Base-by-base conservation (phyloP, 1,140 invertebrate genomes). In the Phocides pigmalion region DNA sequence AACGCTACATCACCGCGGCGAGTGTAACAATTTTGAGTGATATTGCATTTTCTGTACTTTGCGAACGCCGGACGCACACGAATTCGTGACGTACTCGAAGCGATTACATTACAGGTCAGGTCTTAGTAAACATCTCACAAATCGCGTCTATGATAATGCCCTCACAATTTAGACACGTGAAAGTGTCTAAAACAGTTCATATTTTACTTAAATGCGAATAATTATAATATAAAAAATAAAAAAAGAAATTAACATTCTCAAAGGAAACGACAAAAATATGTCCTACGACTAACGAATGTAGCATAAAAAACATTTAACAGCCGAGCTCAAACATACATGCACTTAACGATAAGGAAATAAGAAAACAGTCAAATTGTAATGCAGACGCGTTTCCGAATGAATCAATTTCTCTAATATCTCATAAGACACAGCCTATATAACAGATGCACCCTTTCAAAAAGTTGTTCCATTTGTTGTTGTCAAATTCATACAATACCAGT, bases 391-490 rank as follows among this genome's bases (percentile, higher is more conserved):
- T 51, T 12, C 42, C 44, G 28, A 72, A 41, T 28, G 17, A 62
- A 72, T 62, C 11, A 63, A 22, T 65, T 49, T 46, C 47, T 62
- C 62, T 62, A 64, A 65, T 62, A 62, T 59, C 46, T 61, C 32
- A 61, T 16, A 32, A n/a, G 46, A 68, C 66, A 72, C 66, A 72
- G 70, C 66, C 66, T 66, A 66, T 66, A 44, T 47, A 61, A 35
- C 44, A 47, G 39, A 28, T 42, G 17, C 39, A 42, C 54, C 25
- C 32, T 12, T 39, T 37, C 16, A 44, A 16, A 35, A 2, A 61
- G 16, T 39, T 37, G 28, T 62, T 62, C 50, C 16, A 20, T 49
- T 53, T 53, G 17, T 39, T n/a, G 19, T 37, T 19, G 50, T 53
- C 17, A 20, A 25, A 17, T 25, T 28, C 20, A 1, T 12, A 35